Evolutionary conservation across 2,797 vertebrate species (phyloP), one percentile per base, ranked within the genome.

Genomic region (Lophius americanus): DNA sequence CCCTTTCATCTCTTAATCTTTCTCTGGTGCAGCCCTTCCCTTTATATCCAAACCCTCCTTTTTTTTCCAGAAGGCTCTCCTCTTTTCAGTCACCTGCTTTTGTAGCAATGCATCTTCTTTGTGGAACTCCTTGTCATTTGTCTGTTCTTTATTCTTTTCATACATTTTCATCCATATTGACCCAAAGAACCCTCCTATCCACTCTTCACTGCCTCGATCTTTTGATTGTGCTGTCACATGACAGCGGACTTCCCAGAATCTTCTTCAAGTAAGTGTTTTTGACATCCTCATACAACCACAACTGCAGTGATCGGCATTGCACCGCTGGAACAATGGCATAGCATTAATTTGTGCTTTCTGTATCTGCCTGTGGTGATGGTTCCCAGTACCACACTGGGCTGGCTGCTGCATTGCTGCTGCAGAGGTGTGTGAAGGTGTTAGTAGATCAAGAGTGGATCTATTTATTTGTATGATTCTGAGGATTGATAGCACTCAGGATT

Each of bases 191-290:
- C 10, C 56, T 37, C 9, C 41, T 7, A 51, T 60, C 64, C 66
- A 51, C 59, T 5, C 62, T 49, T 9, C 38, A 48, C 41, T 55
- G 23, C 51, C 47, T 69, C 76, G 66, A 64, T 76, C 12, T 50
- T 52, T 33, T 66, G 62, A 54, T 59, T 82, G 64, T 84, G 44
- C 9, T 2, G 33, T 49, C 58, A 12, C 64, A 42, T 60, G 43
- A 11, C 48, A 68, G 7, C 61, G 64, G 76, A 44, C 63, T 10
- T 57, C 49, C 65, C 35, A 9, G 69, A 77, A 56, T 69, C 81
- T 52, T 46, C 76, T 78, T 76, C 85, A 73, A 81, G 88, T 88
- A 89, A 91, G 88, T 88, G 51, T 67, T 49, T 80, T 83, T 76
- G 73, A 72, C 62, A 52, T 67, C 41, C 33, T 55, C 37, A 48